Evolutionary conservation across 2,797 vertebrate genomes (phyloP), one percentile per base, ranked within the genome.

Genomic region (Chelmon rostratus): DNA sequence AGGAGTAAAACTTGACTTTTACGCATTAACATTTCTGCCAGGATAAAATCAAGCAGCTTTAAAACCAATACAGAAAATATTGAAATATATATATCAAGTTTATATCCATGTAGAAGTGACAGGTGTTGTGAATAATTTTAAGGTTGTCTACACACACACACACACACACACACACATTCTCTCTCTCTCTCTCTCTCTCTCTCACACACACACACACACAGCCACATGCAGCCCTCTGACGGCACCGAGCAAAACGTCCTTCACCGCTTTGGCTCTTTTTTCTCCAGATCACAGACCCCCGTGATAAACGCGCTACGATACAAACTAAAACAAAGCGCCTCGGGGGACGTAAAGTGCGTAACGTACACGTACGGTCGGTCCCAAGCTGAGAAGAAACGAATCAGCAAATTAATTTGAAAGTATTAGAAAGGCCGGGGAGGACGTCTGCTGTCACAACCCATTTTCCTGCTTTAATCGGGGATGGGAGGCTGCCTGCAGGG

Each of bases 371-470:
- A 85, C 87, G 86, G 84, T 86, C 78, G 79, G 91, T 86, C 83
- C 84, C 91, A 87, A 91, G 90, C 92, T 84, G 89, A 92, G 88
- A 90, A 91, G 90, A 92, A 85, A 79, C 73, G 87, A 89, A 91
- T 86, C 88, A 86, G 88, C 81, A 91, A 94, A 94, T 94, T 87
- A 93, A 94, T 92, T 84, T 90, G 68, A 86, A 92, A 90, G 90
- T 88, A 91, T 85, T 54, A 87, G 84, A 85, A 84, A 84, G 88
- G 88, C 91, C 88, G 87, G 76, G 91, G 90, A 91, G 92, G 93
- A 94, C 90, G 92, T 93, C 92, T 77, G 91, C 94, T 94, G 95
- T 95, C 93, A 94, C 81, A 94, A 94, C 86, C 91, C 54, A 94
- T 95, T 95, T 93, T 72, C 62, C 81, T 57, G 86, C 89, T 91